Percentiles rank a stretch among this genome's conserved stretches.
Conservation (phyloP, 2,888 invertebrate species). For the Conus canariensis region DNA sequence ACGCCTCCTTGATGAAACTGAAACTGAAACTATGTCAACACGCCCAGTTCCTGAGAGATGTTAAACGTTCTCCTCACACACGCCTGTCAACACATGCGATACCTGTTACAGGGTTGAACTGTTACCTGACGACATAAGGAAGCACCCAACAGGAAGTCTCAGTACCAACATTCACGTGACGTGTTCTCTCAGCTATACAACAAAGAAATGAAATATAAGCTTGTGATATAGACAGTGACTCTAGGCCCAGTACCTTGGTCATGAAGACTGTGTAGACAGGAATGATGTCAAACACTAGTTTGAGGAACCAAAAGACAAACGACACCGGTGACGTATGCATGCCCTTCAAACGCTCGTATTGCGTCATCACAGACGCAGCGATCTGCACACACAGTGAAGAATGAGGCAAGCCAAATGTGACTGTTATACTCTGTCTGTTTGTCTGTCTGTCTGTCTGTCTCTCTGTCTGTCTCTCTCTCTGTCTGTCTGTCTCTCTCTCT, state of each 20-base stretch:
- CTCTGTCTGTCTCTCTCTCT: constrained; percentile 30
- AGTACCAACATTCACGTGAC: too few species aligned
- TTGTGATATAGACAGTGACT: too few species aligned
- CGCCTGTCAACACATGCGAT: too few species aligned
- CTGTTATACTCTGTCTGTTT: not conserved
- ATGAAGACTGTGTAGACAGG: constrained; percentile 63
- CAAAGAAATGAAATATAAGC: too few species aligned
- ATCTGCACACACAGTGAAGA: not conserved
- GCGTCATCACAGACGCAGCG: constrained; percentile 52
- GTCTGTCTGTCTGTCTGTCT: constrained; percentile 21
- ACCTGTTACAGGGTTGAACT: too few species aligned
- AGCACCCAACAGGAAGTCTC: too few species aligned
- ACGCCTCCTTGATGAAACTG: too few species aligned
- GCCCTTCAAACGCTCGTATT: constrained; percentile 63
- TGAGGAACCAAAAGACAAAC: constrained; percentile 70
- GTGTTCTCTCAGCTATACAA: too few species aligned
- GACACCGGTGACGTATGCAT: constrained; percentile 67
- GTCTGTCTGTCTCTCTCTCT: not conserved
- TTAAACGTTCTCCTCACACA: too few species aligned
- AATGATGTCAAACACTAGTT: constrained; percentile 59
- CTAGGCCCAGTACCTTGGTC: constrained; percentile 45
- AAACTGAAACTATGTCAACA: too few species aligned
- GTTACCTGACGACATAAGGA: too few species aligned
- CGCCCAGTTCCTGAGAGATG: too few species aligned
- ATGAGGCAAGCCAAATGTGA: not conserved